Evolutionary conservation across 2,113 vertebrate genomes (phyloP), one percentile per base, ranked within the genome.

Genomic region (Grantiella picta): DNA sequence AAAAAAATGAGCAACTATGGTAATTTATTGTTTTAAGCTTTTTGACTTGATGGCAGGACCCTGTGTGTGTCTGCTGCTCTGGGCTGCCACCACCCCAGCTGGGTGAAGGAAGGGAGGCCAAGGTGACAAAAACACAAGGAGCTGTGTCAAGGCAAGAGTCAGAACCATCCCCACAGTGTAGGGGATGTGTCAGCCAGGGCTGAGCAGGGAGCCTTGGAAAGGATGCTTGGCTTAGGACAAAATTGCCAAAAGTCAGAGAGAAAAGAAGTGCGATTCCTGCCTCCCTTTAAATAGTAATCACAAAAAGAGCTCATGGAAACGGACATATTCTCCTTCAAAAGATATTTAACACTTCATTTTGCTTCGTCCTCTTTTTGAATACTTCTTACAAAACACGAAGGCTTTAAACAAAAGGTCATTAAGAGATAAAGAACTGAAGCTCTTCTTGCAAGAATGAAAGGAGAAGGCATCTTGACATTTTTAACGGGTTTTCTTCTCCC

Each of bases 391-490:
- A 75, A 92, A 82, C 36, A 92, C 77, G 85, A 95, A 95, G 53
- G 57, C 91, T 97, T 95, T 91, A 95, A 95, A 89, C 86, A 95
- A 95, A 96, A 97, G 95, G 96, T 95, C 95, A 91, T 94, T 96
- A 96, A 94, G 49, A 96, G 81, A 95, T 49, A 92, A 97, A 95
- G 87, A 92, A 94, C 3, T 65, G 61, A 87, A 95, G 89, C 61
- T 38, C 61, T 76, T 87, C 45, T 94, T 69, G 53, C 1, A 4
- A 86, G 72, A 94, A 91, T 24, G 53, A 84, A 89, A 89, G 73
- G 23, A 88, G 82, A 60, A 84, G 35, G 82, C 86, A 70, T 90
- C 86, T 93, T 97, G 96, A 95, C 95, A 95, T 95, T 96, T 95
- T 95, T 92, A 94, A 91, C 4, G 25, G 45, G 11, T 8, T 28